phyloP scores from a whole-genome alignment of 1,140 invertebrate species.

The Aporrectodea caliginosa region DNA sequence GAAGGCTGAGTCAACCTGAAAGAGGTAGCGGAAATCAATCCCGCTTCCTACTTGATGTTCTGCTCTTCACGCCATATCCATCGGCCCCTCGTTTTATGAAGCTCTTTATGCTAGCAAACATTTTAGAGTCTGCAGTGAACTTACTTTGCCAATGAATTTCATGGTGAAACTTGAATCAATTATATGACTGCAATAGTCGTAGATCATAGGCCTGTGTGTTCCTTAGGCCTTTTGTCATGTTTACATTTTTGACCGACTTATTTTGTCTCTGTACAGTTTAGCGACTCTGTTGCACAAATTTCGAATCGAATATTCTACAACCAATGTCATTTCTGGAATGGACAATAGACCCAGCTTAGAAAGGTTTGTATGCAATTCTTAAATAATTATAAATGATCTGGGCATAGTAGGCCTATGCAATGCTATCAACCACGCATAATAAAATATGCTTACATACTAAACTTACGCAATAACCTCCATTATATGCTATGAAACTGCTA shows the following conservation, averaged over 20 bases:
- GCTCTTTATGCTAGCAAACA: neutral
- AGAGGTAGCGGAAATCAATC: no score
- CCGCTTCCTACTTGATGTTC: no score
- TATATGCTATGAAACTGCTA: no score
- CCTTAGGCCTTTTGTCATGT: conserved; percentile 15
- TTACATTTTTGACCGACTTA: conserved; percentile 20
- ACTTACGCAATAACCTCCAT: no score
- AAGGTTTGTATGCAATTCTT: conserved; percentile 49
- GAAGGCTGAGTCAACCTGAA: no score
- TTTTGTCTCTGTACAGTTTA: conserved; percentile 67
- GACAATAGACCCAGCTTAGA: conserved; percentile 59
- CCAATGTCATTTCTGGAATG: conserved; percentile 79
- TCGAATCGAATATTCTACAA: conserved; percentile 88
- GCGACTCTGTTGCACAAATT: conserved; percentile 91
- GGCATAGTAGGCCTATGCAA: no score
- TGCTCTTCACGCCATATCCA: no score
- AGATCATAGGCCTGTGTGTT: neutral
- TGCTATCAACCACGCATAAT: no score
- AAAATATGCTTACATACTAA: no score
- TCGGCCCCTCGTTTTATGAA: neutral
- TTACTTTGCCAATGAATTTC: neutral
- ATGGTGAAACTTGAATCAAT: neutral
- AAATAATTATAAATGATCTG: no score
- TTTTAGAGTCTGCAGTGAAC: neutral
- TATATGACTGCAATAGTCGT: neutral